These are phyloP conservation scores for Discoglossus pictus DNA, from an alignment of 2,797 vertebrate species.

Conservation along the genomic window DNA sequence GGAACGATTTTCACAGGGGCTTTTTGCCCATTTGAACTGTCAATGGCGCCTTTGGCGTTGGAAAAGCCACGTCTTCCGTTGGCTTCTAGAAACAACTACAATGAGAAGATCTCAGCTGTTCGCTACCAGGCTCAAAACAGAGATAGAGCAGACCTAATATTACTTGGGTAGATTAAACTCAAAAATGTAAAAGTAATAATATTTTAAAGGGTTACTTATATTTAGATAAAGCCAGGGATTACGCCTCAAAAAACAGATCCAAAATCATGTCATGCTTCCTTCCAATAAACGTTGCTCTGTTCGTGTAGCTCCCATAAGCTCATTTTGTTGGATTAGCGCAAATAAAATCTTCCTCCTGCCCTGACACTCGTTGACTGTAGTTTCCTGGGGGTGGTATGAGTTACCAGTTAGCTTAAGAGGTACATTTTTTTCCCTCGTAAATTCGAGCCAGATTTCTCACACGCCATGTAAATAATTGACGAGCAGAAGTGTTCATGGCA, in stretches of 20 bases:
- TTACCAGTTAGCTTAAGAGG: slow-evolving; percentile 49
- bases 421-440: slow-evolving; percentile 53
- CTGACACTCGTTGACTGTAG: slow-evolving; percentile 43
- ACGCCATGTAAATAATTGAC: slow-evolving; percentile 71
- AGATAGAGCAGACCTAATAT: too few species aligned
- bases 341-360: slow-evolving; percentile 54
- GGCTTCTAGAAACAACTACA: neutral
- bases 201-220: too few species aligned
- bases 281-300: slow-evolving; percentile 59
- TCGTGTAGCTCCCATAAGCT: slow-evolving; percentile 57
- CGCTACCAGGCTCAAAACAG: too few species aligned
- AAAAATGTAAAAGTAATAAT: too few species aligned
- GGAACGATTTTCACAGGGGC: too few species aligned
- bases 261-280: slow-evolving; percentile 48
- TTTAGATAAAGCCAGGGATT: slow-evolving; percentile 49
- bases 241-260: slow-evolving; percentile 47
- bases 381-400: slow-evolving; percentile 44
- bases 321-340: slow-evolving; percentile 64
- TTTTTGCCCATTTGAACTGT: too few species aligned
- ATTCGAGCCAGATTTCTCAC: slow-evolving; percentile 63
- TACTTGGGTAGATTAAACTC: too few species aligned
- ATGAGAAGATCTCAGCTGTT: neutral
- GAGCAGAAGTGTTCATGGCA: slow-evolving; percentile 63
- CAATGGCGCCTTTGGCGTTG: too few species aligned
- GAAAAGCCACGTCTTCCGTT: too few species aligned